A percentile compares a stretch with the other conserved stretches of the same genome.
These are phyloP conservation scores for Alethe diademata DNA, from an alignment of 2,113 vertebrate species.

Conservation along the genomic window DNA sequence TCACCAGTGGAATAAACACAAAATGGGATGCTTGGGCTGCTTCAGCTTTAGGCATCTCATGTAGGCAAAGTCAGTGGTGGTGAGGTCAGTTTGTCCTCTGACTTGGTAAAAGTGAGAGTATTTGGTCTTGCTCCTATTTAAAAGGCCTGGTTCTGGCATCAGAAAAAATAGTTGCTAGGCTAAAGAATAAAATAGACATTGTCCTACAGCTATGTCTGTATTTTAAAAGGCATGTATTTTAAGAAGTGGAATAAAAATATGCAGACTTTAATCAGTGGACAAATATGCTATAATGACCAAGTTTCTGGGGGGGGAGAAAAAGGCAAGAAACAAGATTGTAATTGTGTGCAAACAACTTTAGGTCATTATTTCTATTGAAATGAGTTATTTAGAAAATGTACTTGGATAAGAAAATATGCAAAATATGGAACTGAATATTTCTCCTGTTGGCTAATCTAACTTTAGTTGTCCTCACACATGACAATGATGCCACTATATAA, in stretches of 20 bases:
- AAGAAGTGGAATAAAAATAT: not conserved
- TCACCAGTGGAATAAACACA: not conserved
- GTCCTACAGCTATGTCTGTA: not conserved
- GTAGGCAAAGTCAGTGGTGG: not conserved
- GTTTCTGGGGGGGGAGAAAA: not conserved
- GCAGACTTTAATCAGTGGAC: not conserved
- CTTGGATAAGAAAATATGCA: not conserved
- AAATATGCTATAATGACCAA: not conserved
- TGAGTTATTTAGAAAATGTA: not conserved
- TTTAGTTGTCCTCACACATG: not conserved
- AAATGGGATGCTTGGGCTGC: not conserved
- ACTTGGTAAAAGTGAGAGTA: not conserved
- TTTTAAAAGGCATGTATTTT: not conserved
- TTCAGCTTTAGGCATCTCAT: not conserved
- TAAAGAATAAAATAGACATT: not conserved
- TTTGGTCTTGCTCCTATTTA: not conserved
- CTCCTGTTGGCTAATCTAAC: not conserved
- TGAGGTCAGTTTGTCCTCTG: not conserved
- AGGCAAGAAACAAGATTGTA: not conserved
- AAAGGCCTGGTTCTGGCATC: not conserved
- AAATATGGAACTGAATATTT: not conserved
- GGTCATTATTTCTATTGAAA: not conserved
- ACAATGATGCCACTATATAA: not conserved
- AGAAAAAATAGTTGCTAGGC: not conserved
- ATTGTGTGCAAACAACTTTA: not conserved